A percentile compares a stretch with the other conserved stretches of the same genome.
phyloP scores from a whole-genome alignment of 2,888 invertebrate species.

The Sinodicranocentrus sp. region DNA sequence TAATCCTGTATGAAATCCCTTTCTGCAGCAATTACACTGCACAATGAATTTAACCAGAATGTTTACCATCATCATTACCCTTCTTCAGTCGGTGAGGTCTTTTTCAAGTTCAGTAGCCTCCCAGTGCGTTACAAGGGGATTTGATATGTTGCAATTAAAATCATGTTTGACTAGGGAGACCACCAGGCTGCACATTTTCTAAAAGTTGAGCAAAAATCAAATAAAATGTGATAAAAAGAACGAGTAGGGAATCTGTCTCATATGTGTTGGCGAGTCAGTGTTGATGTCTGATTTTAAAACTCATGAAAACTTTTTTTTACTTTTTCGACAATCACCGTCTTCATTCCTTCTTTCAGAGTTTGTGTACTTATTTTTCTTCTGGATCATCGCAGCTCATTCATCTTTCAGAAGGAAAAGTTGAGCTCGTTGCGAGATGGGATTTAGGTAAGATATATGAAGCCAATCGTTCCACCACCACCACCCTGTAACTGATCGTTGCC shows the following conservation, averaged over 20 bases:
- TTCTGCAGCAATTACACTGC: slow-evolving; percentile 35
- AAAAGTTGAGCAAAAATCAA: slow-evolving; percentile 15
- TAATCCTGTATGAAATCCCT: slow-evolving; percentile 28
- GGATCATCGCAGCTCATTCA: slow-evolving; percentile 63
- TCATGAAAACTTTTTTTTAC: slow-evolving; percentile 12
- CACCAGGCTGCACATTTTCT: slow-evolving; percentile 46
- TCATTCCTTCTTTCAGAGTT: slow-evolving; percentile 18
- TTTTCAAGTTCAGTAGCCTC: slow-evolving; percentile 23
- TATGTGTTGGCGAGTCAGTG: neutral
- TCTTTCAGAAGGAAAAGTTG: slow-evolving; percentile 27
- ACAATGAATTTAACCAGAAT: slow-evolving; percentile 21
- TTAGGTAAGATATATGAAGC: neutral
- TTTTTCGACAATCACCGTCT: neutral
- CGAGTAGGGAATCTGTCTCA: no score
- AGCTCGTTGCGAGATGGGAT: neutral
- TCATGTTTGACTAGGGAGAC: slow-evolving; percentile 69
- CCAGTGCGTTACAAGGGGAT: slow-evolving; percentile 58
- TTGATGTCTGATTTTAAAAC: slow-evolving; percentile 1
- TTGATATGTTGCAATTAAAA: slow-evolving; percentile 51
- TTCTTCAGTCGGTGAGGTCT: slow-evolving; percentile 39
- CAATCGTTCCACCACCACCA: slow-evolving; percentile 3
- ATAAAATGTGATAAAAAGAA: neutral
- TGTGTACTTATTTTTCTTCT: slow-evolving; percentile 48
- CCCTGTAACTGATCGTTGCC: neutral
- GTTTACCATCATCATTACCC: neutral